These are phyloP conservation scores for Sceloporus tristichus DNA, from an alignment of 2,113 vertebrate species.

Conservation along the genomic window DNA sequence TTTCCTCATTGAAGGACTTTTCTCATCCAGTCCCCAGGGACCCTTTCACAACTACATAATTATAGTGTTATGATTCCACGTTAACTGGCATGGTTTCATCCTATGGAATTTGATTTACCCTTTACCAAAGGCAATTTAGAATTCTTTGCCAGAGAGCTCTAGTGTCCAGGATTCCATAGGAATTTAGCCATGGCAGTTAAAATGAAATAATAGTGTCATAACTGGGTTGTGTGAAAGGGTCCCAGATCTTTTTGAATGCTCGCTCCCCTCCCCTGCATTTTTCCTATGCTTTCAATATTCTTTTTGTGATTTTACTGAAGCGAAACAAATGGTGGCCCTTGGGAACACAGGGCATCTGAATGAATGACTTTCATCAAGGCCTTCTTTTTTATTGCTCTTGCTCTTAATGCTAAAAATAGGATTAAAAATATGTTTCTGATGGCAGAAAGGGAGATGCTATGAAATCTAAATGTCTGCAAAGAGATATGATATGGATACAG, in stretches of 20 bases:
- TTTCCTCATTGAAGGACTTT: neutral
- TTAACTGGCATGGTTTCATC: too few relatives aligned
- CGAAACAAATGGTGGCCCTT: neutral
- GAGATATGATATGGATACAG: neutral
- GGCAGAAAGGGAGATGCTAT: neutral
- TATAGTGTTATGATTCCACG: too few relatives aligned
- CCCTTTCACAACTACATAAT: too few relatives aligned
- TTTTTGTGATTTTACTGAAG: neutral
- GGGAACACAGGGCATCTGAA: neutral
- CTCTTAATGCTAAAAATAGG: neutral
- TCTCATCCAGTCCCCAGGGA: too few relatives aligned
- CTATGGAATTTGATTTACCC: too few relatives aligned
- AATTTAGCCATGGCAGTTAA: too few relatives aligned
- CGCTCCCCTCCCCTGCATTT: neutral
- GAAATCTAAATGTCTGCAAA: conserved; percentile 4
- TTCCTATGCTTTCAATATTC: neutral
- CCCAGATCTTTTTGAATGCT: neutral
- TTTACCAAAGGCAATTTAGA: too few relatives aligned
- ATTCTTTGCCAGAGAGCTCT: too few relatives aligned
- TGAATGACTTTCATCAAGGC: neutral
- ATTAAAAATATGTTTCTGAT: neutral
- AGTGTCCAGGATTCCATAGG: too few relatives aligned
- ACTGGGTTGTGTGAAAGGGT: too few relatives aligned
- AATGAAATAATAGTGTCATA: too few relatives aligned
- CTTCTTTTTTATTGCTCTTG: neutral